Conservation (phyloP, 2,113 vertebrate genomes). For the Lynx canadensis region DNA sequence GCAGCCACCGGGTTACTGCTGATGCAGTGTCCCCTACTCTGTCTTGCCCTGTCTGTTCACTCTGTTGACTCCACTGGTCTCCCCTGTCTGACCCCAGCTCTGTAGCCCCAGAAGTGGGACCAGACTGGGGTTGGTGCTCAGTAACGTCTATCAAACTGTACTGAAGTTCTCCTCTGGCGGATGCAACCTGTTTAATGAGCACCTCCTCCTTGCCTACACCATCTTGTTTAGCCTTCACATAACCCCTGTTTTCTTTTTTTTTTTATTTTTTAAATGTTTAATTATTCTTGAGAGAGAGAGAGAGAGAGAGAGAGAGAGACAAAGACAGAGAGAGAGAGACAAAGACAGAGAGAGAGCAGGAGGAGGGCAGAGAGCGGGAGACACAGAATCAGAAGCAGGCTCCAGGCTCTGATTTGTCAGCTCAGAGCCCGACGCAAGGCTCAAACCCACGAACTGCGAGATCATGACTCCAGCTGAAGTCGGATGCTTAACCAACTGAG, state of each 20-base stretch:
- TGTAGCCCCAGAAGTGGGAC: neutral
- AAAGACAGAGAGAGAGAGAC: too few relatives aligned
- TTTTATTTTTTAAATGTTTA: too few relatives aligned
- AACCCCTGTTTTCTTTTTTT: neutral
- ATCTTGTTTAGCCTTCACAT: neutral
- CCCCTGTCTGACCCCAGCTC: neutral
- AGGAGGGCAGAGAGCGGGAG: too few relatives aligned
- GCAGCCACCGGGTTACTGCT: rapidly evolving
- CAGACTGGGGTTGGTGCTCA: neutral
- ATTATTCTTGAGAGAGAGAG: too few relatives aligned
- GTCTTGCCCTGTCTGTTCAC: neutral
- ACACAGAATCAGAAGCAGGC: too few relatives aligned
- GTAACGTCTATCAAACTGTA: neutral
- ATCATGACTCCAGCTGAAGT: too few relatives aligned
- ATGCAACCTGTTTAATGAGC: neutral
- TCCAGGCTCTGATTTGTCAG: too few relatives aligned
- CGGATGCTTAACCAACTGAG: too few relatives aligned
- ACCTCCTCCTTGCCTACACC: neutral
- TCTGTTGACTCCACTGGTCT: neutral
- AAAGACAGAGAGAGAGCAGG: too few relatives aligned
- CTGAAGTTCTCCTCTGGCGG: neutral
- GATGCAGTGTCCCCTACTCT: rapidly evolving
- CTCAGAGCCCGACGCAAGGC: too few relatives aligned
- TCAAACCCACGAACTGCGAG: too few relatives aligned
- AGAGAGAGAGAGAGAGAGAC: too few relatives aligned